A percentile compares a stretch with the other conserved stretches of the same genome.
phyloP scores from a whole-genome alignment of 2,113 vertebrate species.

The Dasyurus viverrinus region DNA sequence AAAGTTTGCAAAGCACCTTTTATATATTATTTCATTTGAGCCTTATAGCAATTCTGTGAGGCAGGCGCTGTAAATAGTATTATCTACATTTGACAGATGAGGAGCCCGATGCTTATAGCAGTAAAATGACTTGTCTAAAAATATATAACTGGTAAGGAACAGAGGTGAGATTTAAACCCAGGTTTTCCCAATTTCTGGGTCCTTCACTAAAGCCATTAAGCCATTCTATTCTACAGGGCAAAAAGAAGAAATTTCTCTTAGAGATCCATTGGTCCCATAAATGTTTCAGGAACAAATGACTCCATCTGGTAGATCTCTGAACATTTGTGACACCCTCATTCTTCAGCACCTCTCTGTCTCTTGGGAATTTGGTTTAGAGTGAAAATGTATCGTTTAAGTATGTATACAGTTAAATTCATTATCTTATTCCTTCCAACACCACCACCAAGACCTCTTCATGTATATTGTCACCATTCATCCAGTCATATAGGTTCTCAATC shows the following conservation, averaged over 20 bases:
- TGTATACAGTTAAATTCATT: background rate
- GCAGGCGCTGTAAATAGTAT: background rate
- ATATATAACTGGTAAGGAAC: background rate
- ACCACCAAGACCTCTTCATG: background rate
- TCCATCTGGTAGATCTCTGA: background rate
- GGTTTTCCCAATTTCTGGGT: background rate
- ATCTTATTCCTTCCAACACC: background rate
- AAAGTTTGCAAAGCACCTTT: background rate
- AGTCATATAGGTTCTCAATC: background rate
- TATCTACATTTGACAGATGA: background rate
- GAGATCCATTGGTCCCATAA: background rate
- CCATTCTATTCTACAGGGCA: background rate
- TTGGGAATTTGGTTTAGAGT: background rate
- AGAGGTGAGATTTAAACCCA: background rate
- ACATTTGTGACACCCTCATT: background rate
- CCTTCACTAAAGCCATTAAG: background rate
- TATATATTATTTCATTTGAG: background rate
- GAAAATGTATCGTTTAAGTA: background rate
- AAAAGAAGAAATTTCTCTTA: background rate
- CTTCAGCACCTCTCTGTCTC: background rate
- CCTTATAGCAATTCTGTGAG: background rate
- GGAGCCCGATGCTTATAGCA: background rate
- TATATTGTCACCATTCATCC: background rate
- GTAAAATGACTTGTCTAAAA: background rate
- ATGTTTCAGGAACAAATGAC: background rate